Percentiles rank a stretch among this genome's conserved stretches.
phyloP scores from a whole-genome alignment of 2,888 invertebrate species.

The Agrochola litura region DNA sequence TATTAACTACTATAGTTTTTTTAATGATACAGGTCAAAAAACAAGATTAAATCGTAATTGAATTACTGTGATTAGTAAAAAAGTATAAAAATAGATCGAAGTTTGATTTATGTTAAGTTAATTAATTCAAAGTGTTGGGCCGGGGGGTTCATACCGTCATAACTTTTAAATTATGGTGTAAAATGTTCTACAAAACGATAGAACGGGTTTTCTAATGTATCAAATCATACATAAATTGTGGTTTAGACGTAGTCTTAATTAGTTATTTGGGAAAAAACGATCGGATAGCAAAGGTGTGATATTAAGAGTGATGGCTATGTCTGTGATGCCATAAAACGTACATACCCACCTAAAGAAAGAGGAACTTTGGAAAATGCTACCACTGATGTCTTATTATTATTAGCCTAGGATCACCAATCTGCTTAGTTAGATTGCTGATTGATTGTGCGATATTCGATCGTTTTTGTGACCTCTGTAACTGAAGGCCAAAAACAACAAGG shows the following conservation, averaged over 20 bases:
- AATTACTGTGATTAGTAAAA: conserved; percentile 62
- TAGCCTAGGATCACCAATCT: neutral
- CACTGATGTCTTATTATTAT: neutral
- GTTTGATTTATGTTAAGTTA: conserved; percentile 64
- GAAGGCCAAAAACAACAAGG: neutral
- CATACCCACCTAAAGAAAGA: neutral
- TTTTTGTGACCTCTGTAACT: neutral
- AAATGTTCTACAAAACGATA: conserved; percentile 44
- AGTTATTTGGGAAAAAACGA: conserved; percentile 25
- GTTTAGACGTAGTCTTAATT: conserved; percentile 46
- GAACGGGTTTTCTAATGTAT: conserved; percentile 49
- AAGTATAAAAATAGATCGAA: conserved; percentile 56
- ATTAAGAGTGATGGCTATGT: conserved; percentile 13
- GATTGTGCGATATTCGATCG: neutral
- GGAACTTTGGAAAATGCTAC: neutral
- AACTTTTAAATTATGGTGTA: conserved; percentile 62
- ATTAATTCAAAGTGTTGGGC: conserved; percentile 65
- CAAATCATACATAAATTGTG: conserved; percentile 42
- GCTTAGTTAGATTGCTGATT: neutral
- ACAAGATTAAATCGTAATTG: conserved; percentile 60
- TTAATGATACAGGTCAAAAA: conserved; percentile 30
- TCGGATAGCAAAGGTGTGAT: conserved; percentile 39
- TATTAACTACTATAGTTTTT: conserved; percentile 1
- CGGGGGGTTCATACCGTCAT: conserved; percentile 57
- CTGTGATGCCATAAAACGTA: neutral